These are phyloP conservation scores for Diabrotica undecimpunctata DNA, from an alignment of 1,140 invertebrate species.

Conservation along the genomic window DNA sequence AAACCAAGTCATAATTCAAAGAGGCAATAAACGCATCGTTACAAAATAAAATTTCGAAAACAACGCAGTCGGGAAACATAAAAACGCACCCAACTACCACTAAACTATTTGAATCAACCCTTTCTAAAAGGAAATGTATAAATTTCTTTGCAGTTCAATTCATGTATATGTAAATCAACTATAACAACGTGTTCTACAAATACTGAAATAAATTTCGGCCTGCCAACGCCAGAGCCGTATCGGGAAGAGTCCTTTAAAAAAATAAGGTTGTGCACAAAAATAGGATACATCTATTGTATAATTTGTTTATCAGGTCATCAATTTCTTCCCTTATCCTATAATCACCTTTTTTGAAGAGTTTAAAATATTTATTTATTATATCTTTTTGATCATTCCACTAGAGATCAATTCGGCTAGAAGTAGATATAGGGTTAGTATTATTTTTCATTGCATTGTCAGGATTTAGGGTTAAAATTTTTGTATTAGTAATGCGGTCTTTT, in stretches of 20 bases:
- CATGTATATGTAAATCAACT: conserved; percentile 26
- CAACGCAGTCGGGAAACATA: conserved; percentile 11
- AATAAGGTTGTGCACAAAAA: too few species aligned
- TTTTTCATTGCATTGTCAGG: too few species aligned
- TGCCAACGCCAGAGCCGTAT: conserved; percentile 1
- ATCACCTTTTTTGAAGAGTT: too few species aligned
- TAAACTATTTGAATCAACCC: conserved; percentile 24
- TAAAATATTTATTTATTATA: too few species aligned
- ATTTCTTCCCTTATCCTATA: too few species aligned
- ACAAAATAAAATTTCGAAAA: conserved; percentile 9
- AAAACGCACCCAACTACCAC: conserved; percentile 22
- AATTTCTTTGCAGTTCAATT: conserved; percentile 26
- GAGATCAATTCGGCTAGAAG: too few species aligned
- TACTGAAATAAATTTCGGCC: conserved; percentile 23
- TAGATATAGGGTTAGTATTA: too few species aligned
- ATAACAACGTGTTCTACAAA: conserved; percentile 22
- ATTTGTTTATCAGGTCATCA: too few species aligned
- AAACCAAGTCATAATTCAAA: conserved; percentile 13
- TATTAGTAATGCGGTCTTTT: too few species aligned
- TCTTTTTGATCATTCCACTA: too few species aligned
- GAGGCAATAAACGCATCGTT: conserved; percentile 18
- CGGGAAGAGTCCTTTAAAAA: conserved; percentile 18
- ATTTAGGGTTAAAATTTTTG: too few species aligned
- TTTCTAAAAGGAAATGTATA: conserved; percentile 26
- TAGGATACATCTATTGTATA: too few species aligned